Percentiles rank a stretch among this genome's conserved stretches.
These are phyloP conservation scores for Harlomillsia oculata DNA, from an alignment of 1,140 invertebrate genomes.

Conservation along the genomic window DNA sequence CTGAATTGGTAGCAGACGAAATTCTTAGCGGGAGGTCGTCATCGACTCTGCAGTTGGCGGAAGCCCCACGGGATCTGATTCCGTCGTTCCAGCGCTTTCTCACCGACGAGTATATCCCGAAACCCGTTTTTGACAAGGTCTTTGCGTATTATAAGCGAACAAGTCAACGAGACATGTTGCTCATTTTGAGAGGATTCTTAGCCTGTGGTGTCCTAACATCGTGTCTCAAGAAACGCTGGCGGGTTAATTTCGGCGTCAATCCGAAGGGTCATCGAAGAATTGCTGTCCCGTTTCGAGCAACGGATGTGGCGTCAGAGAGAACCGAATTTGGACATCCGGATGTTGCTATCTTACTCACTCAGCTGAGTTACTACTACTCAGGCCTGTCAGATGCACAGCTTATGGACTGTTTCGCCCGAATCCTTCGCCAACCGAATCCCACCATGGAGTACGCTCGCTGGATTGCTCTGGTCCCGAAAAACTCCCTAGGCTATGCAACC, in stretches of 20 bases:
- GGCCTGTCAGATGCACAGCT: slow-evolving; percentile 20
- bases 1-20: background rate
- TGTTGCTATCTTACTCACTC: slow-evolving; percentile 20
- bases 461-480: background rate
- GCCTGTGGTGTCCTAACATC: slow-evolving; percentile 8
- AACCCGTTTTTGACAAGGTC: background rate
- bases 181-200: slow-evolving; percentile 16
- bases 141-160: too few species aligned
- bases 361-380: slow-evolving; percentile 25
- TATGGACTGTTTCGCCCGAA: background rate
- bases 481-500: background rate
- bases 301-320: slow-evolving; percentile 26
- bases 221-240: slow-evolving; percentile 16
- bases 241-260: slow-evolving; percentile 26
- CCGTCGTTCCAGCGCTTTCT: background rate
- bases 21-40: background rate
- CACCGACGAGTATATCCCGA: background rate
- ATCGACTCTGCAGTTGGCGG: background rate
- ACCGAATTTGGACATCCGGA: slow-evolving; percentile 30
- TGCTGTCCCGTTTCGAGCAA: slow-evolving; percentile 29
- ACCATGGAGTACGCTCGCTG: background rate
- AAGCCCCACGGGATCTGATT: background rate
- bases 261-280: background rate
- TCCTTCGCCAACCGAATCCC: background rate
- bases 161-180: background rate